phyloP scores from a whole-genome alignment of 2,888 invertebrate species.

The Petrophora chlorosata region DNA sequence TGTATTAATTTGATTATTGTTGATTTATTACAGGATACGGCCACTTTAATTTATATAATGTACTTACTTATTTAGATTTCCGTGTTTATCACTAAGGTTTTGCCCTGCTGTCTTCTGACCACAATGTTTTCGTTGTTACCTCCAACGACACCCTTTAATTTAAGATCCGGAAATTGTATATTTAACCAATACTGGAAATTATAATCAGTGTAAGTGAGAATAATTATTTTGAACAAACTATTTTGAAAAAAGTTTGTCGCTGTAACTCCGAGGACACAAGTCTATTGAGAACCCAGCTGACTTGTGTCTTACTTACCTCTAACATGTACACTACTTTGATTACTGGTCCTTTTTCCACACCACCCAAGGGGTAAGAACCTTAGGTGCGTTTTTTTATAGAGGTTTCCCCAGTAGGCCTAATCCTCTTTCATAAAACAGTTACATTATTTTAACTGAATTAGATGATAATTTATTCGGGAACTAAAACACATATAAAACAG shows the following conservation, averaged over 20 bases:
- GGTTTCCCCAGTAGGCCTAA: slow-evolving; percentile 81
- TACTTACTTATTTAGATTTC: slow-evolving; percentile 1
- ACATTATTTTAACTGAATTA: background rate
- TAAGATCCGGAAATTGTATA: too few species aligned
- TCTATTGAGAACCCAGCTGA: too few species aligned
- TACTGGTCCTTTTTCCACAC: slow-evolving; percentile 75
- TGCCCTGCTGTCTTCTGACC: too few species aligned
- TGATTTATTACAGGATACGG: slow-evolving; percentile 34
- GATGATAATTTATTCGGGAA: background rate
- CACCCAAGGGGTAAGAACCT: slow-evolving; percentile 78
- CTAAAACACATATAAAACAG: too few species aligned
- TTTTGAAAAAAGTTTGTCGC: too few species aligned
- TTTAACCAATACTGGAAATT: too few species aligned
- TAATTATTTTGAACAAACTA: too few species aligned
- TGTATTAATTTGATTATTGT: slow-evolving; percentile 8
- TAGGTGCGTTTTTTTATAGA: slow-evolving; percentile 80
- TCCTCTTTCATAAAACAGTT: slow-evolving; percentile 56
- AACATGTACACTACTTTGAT: background rate
- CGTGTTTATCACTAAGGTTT: too few species aligned
- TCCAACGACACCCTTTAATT: too few species aligned
- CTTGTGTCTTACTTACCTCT: background rate
- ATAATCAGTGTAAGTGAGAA: too few species aligned
- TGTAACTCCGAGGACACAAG: too few species aligned
- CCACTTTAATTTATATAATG: slow-evolving; percentile 13
- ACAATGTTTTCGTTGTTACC: too few species aligned